Evolutionary conservation across 2,113 vertebrate species (phyloP).

Genomic region (Sterrhoptilus dennistouni): DNA sequence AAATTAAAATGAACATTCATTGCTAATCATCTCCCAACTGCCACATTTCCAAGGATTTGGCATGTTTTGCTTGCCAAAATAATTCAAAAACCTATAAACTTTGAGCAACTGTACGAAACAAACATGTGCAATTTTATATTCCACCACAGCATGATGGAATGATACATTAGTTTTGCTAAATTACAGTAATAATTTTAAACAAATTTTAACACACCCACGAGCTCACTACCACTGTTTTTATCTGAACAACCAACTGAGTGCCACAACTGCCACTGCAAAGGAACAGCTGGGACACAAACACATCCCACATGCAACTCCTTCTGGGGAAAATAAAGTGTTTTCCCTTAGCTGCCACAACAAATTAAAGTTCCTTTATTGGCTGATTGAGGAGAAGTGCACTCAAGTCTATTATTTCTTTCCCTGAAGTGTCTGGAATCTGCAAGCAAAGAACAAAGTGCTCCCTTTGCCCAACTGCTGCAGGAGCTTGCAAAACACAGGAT

Average conservation of each 20-base stretch:
- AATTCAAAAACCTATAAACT: neutral
- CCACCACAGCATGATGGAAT: neutral
- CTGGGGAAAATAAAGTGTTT: constrained; percentile 21
- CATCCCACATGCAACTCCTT: neutral
- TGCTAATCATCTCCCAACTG: neutral
- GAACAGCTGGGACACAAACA: neutral
- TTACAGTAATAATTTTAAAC: neutral
- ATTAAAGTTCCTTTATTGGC: neutral
- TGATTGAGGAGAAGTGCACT: neutral
- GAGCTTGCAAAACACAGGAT: neutral
- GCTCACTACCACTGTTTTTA: neutral
- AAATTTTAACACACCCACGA: neutral
- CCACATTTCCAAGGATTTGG: neutral
- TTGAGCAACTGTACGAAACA: neutral
- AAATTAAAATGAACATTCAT: neutral
- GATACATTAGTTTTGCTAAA: neutral
- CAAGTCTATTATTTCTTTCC: neutral
- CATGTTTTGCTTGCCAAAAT: neutral
- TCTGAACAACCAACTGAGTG: neutral
- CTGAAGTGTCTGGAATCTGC: neutral
- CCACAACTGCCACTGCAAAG: neutral
- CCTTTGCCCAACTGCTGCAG: neutral
- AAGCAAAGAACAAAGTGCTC: neutral
- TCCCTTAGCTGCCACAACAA: neutral
- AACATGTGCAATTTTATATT: neutral